phyloP scores from a whole-genome alignment of 2,888 invertebrate genomes.

The Protonemura montana region DNA sequence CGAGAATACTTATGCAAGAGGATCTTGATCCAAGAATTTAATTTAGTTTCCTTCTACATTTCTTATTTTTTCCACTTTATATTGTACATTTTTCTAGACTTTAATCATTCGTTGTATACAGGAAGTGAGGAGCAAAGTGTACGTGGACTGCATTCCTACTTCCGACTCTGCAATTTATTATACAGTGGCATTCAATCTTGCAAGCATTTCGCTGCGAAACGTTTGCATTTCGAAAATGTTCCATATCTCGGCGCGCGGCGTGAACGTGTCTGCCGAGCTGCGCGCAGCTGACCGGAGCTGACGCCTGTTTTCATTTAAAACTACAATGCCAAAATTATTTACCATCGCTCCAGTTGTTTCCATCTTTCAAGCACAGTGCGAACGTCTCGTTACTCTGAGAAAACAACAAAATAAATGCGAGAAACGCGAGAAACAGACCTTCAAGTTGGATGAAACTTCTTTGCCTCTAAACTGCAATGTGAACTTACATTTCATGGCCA shows the following conservation, averaged over 20 bases:
- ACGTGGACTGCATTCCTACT: background rate
- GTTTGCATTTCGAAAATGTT: background rate
- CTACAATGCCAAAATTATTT: background rate
- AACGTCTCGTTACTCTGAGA: no score
- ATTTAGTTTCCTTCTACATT: background rate
- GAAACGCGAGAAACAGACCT: no score
- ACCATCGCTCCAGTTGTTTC: background rate
- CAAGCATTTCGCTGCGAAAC: background rate
- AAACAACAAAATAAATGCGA: no score
- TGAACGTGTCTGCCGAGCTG: background rate
- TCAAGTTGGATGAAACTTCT: no score
- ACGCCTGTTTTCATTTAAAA: background rate
- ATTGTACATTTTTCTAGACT: background rate
- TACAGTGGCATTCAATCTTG: background rate
- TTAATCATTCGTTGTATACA: background rate
- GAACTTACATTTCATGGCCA: no score
- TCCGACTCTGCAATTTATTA: background rate
- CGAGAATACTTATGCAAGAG: background rate
- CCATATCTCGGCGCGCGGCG: background rate
- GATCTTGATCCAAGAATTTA: background rate
- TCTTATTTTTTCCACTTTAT: background rate
- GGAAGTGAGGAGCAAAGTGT: background rate
- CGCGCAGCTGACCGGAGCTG: background rate
- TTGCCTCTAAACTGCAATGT: no score
- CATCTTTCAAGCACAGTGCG: background rate